phyloP scores from a whole-genome alignment of 2,113 vertebrate genomes.

The Eupsittula cactorum region DNA sequence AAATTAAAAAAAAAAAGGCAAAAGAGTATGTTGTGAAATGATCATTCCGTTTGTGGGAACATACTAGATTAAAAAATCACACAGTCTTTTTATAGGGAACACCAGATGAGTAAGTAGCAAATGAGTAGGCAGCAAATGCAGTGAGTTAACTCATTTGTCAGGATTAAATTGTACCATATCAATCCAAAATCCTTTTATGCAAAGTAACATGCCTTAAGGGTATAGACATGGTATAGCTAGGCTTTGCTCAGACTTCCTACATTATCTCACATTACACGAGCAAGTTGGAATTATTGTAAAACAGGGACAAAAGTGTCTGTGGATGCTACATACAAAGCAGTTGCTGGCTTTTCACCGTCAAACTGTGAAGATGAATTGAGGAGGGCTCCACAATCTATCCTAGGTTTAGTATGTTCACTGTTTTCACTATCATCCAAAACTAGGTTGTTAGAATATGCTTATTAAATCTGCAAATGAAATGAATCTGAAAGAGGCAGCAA shows the following conservation, averaged over 20 bases:
- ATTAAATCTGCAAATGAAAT: slow-evolving; percentile 20
- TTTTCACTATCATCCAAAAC: background rate
- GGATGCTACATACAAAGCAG: background rate
- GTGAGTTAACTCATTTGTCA: slow-evolving; percentile 51
- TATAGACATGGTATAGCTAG: background rate
- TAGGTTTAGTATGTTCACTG: background rate
- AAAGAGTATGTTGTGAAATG: background rate
- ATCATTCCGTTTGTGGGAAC: background rate
- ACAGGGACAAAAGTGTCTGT: background rate
- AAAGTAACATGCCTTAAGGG: background rate
- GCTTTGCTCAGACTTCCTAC: background rate
- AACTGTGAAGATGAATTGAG: background rate
- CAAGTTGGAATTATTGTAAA: background rate
- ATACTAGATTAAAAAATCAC: background rate
- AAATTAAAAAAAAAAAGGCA: background rate
- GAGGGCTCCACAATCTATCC: background rate
- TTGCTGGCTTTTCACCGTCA: background rate
- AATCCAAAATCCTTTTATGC: background rate
- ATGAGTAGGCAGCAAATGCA: slow-evolving; percentile 19
- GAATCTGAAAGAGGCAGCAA: background rate
- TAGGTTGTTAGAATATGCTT: background rate
- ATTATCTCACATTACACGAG: background rate
- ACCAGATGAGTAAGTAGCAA: slow-evolving; percentile 13
- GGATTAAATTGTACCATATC: slow-evolving; percentile 36
- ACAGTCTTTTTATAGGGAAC: background rate